phyloP scores from a whole-genome alignment of 2,888 invertebrate genomes.

The Thalpophila matura region DNA sequence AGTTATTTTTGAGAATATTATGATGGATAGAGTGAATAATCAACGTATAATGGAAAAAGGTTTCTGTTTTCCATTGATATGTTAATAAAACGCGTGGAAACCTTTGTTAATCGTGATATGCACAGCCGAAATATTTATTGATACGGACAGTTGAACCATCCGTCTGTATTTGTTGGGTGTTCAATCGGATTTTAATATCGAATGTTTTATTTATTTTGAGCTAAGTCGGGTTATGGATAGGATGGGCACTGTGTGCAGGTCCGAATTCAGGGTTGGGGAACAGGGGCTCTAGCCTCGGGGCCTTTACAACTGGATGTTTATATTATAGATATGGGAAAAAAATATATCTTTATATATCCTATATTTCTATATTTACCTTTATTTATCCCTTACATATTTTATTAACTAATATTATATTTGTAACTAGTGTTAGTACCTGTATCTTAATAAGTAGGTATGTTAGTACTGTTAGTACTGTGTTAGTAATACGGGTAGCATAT shows the following conservation, averaged over 20 bases:
- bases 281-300: too few species aligned
- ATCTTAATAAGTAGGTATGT: neutral
- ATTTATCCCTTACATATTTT: too few species aligned
- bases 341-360: too few species aligned
- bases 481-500: too few species aligned
- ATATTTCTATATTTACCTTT: too few species aligned
- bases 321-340: too few species aligned
- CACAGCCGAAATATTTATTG: slow-evolving; percentile 46
- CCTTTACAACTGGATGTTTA: too few species aligned
- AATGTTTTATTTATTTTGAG: slow-evolving; percentile 39
- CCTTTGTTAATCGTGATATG: slow-evolving; percentile 35
- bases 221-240: neutral
- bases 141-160: slow-evolving; percentile 22
- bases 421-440: too few species aligned
- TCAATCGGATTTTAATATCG: slow-evolving; percentile 50
- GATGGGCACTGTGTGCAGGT: neutral
- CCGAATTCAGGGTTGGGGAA: too few species aligned
- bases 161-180: slow-evolving; percentile 21
- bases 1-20: slow-evolving; percentile 2
- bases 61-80: slow-evolving; percentile 21
- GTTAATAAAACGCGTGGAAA: slow-evolving; percentile 44
- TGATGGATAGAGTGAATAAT: slow-evolving; percentile 15
- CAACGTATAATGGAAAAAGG: slow-evolving; percentile 14
- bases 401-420: too few species aligned
- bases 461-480: neutral